Base-by-base conservation (phyloP, 2,888 invertebrate genomes). In the Cheilosia pagana region DNA sequence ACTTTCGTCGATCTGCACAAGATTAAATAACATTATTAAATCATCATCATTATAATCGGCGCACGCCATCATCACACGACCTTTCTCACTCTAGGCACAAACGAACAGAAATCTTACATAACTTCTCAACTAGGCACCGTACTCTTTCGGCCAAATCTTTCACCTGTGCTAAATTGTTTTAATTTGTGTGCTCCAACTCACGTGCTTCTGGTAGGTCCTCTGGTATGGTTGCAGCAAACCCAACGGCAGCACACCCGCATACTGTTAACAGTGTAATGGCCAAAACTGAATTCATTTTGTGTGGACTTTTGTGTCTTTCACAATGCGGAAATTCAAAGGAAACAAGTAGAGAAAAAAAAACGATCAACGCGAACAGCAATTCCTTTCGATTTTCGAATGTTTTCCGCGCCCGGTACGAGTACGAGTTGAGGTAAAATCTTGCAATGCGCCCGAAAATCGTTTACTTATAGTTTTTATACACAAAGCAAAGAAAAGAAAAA, bases 391-490 rank as follows among this genome's bases (percentile, higher is more conserved):
- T 79, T 50, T 81, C 65, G n/a, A 72, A 77, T 70, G 35, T 78
- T 68, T 75, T 70, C 55, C 71, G 76, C 82, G 60, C 68, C 63
- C 83, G 68, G 35, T 53, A 75, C 43, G 50, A 70, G 21, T 14
- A 57, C 35, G 45, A 3, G 88, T 87, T 88, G 87, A 88, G 88
- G 89, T 89, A 89, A 90, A 90, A 90, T 90, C 89, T 91, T 89
- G 87, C 88, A 90, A 89, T 91, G 90, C 89, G 88, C 88, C 88
- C 89, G 89, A 87, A 89, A 88, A 85, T 89, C 89, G 88, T 90
- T 90, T 91, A 91, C 90, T 91, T 91, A 90, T 91, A 90, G 89
- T 89, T 91, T 91, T 89, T 88, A 88, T 88, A 87, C 79, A 60
- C 35, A 35, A 35, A 28, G 28, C 28, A 28, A 8, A 7, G 2